Base-by-base conservation (phyloP, 2,797 vertebrate genomes). In the Gephyroberyx darwinii region DNA sequence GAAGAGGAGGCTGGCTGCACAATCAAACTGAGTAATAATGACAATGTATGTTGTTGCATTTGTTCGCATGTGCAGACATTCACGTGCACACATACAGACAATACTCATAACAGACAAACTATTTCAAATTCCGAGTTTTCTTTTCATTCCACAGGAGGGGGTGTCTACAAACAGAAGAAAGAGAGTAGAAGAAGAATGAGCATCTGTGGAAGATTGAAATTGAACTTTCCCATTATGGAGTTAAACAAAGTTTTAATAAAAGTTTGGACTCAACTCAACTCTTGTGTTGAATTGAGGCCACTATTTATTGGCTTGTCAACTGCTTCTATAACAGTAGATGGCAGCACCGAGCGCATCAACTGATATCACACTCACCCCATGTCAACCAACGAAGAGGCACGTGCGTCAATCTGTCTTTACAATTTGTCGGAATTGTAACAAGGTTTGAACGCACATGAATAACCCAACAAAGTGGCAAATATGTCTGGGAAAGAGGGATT, bases 1-100 rank as follows among this genome's bases (percentile, higher is more conserved):
- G 75, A 93, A 75, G 74, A 90, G 47, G 70, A 90, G 57, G 66
- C 81, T 93, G 12, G 50, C 59, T 47, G 66, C 5, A 69, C 63
- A 66, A 3, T 62, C 19, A 47, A 48, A 77, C 41, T 50, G 33
- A 37, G 8, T 35, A 12, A 39, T 5, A 50, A 16, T 20, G 5
- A 57, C 30, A 14, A 20, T 26, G 35, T 19, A 41, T 12, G 39
- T 57, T 33, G 35, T 16, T 20, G 41, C 35, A 45, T 14, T 22
- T 57, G 31, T 8, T 39, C 50, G 30, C 41, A 63, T 26, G 22
- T 3, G 22, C 22, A 26, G 26, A 26, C 26, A 26, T 26, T 26
- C 26, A 4, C 2, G 26, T 26, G 26, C 35, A 43, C 33, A 52
- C 33, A 20, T 9, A 26, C 22, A 51, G 52, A 51, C 22, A 39